Percentiles rank a stretch among this genome's conserved stretches.
Conservation (phyloP, 2,797 vertebrate species). For the Crenuchus spilurus region DNA sequence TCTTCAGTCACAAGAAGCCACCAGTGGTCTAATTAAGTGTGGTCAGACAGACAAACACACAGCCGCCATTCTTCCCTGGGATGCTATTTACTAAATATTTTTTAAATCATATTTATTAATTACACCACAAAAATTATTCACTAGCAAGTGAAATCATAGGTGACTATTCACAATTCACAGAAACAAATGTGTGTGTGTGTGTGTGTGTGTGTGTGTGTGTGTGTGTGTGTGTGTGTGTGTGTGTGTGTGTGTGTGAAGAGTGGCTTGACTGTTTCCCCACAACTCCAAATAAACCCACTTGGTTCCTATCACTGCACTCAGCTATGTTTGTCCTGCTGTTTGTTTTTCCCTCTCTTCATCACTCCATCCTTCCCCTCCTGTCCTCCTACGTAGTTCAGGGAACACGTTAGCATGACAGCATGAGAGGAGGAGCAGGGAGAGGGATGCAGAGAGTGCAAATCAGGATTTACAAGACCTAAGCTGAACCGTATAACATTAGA, state of each 20-base stretch:
- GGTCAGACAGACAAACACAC: slow-evolving; percentile 10
- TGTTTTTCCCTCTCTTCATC: slow-evolving; percentile 64
- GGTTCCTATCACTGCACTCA: slow-evolving; percentile 60
- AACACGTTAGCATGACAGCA: slow-evolving; percentile 6
- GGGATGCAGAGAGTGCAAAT: slow-evolving; percentile 15
- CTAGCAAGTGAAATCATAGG: no score
- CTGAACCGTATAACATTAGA: slow-evolving; percentile 3
- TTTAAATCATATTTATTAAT: no score
- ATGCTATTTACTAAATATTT: no score
- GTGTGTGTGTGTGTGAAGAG: slow-evolving; percentile 29
- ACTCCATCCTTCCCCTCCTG: slow-evolving; percentile 39
- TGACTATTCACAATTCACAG: no score
- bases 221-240: slow-evolving; percentile 26
- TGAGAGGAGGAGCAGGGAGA: background rate
- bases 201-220: slow-evolving; percentile 17
- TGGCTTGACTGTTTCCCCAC: slow-evolving; percentile 58
- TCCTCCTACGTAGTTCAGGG: slow-evolving; percentile 15
- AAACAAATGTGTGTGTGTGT: slow-evolving; percentile 15
- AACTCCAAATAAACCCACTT: slow-evolving; percentile 74
- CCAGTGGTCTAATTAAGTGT: background rate
- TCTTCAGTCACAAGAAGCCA: no score
- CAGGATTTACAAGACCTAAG: background rate
- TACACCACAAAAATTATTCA: no score
- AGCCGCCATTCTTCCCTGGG: no score
- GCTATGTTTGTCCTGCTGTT: slow-evolving; percentile 69